Evolutionary conservation across 2,113 vertebrate species (phyloP).

Genomic region (Eonycteris spelaea): DNA sequence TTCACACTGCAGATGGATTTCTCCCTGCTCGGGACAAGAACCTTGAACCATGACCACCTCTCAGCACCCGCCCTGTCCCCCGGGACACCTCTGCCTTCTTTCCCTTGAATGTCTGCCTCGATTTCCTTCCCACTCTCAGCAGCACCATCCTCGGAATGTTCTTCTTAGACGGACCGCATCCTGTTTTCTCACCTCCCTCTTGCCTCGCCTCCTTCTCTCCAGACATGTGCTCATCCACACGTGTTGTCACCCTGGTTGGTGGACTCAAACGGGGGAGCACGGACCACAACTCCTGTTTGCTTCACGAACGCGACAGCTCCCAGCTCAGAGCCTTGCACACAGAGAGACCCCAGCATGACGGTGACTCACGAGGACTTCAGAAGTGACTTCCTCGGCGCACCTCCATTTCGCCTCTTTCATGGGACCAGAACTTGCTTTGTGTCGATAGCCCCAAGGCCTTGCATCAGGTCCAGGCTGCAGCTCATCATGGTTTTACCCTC

Average conservation of each 20-base stretch:
- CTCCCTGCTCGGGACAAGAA: not conserved
- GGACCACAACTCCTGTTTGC: not conserved
- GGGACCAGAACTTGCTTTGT: not conserved
- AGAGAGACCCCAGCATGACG: not conserved
- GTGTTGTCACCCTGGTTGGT: fast-evolving
- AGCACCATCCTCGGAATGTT: fast-evolving
- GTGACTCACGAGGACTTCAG: fast-evolving
- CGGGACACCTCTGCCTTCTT: not conserved
- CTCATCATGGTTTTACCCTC: not conserved
- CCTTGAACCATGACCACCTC: not conserved
- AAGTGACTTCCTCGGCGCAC: not conserved
- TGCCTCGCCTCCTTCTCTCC: not conserved
- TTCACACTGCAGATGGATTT: not conserved
- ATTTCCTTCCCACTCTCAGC: not conserved
- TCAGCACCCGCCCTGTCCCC: not conserved
- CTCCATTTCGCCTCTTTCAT: not conserved
- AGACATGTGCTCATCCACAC: fast-evolving
- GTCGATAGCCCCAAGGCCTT: not conserved
- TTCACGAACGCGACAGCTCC: not conserved
- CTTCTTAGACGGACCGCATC: fast-evolving
- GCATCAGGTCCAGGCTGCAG: not conserved
- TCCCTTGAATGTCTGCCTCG: not conserved
- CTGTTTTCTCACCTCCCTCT: not conserved
- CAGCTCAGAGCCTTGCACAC: not conserved
- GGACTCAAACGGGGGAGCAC: not conserved